Base-by-base conservation (phyloP, 1,140 invertebrate genomes). In the Tyrophagus putrescentiae region DNA sequence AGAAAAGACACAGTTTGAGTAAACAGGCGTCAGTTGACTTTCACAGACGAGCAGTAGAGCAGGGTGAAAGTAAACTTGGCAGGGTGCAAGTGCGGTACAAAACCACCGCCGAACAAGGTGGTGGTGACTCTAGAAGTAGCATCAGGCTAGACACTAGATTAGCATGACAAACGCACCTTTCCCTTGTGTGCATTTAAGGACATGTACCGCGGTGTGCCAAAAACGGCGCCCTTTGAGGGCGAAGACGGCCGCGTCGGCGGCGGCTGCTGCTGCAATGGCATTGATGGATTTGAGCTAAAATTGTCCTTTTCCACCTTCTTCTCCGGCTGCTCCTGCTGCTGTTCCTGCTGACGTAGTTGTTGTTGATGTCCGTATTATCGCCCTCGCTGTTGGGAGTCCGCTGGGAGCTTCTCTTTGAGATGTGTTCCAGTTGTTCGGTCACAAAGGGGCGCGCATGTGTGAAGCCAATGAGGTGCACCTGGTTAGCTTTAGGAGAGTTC, bases 321-420 rank as follows among this genome's bases (percentile, higher is more conserved):
- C n/a, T n/a, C n/a, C n/a, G n/a, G n/a, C n/a, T n/a, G n/a, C n/a
- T n/a, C n/a, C n/a, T n/a, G n/a, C n/a, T n/a, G n/a, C n/a, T n/a
- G n/a, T n/a, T n/a, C 70, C 76, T 77, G 61, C 76, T 67, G 63
- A 65, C 66, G 66, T 79, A 76, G 57, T 75, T 75, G 67, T 79
- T 78, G 64, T 79, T 79, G 67, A 79, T 80, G 66, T 79, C 76
- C 67, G 80, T 79, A 32, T 78, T 78, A 50, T 80, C 67, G 60
- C 78, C 78, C 70, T 79, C 80, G 69, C 80, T 78, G 62, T 79
- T 60, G n/a, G n/a, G n/a, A n/a, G n/a, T n/a, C n/a, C n/a, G n/a
- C n/a, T n/a, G n/a, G n/a, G n/a, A n/a, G n/a, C n/a, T 48, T 5
- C 7, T 58, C 31, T 42, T 58, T n/a, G 56, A 41, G 36, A 64